Conservation (phyloP, 1,140 invertebrate genomes). For the Akabosia matsudoensis region DNA sequence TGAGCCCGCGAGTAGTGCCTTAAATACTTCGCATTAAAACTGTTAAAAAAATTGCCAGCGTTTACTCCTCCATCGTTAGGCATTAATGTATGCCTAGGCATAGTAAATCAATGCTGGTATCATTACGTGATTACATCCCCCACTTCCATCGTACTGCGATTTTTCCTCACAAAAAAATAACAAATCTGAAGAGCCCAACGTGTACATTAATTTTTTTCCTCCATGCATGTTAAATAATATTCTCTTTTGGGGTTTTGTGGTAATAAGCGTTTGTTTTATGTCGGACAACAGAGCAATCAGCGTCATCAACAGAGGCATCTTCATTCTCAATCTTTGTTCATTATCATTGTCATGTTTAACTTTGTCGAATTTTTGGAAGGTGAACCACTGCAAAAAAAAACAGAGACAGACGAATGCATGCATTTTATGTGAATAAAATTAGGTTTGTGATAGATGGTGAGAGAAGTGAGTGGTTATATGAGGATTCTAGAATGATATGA, state of each 20-base stretch:
- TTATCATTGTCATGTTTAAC: background rate
- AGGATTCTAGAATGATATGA: too few species aligned
- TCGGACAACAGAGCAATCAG: background rate
- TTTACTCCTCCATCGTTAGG: background rate
- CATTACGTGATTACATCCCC: too few species aligned
- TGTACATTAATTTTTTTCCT: too few species aligned
- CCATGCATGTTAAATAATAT: background rate
- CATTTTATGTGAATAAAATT: background rate
- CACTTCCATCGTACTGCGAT: too few species aligned
- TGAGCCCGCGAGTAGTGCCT: background rate
- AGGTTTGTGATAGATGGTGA: background rate
- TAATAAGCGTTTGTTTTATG: constrained; percentile 3
- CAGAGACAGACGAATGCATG: too few species aligned
- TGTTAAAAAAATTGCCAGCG: too few species aligned
- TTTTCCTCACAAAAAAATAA: too few species aligned
- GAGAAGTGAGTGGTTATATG: background rate
- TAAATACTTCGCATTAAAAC: constrained; percentile 21
- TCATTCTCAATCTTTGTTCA: background rate
- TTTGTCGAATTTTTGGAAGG: constrained; percentile 18
- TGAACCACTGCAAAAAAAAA: constrained; percentile 16
- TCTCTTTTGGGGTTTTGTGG: background rate
- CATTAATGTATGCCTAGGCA: too few species aligned
- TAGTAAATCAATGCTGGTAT: too few species aligned
- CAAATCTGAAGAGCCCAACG: too few species aligned
- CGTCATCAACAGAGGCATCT: background rate